Evolutionary conservation across 2,113 vertebrate species (phyloP), one percentile per base, ranked within the genome.

Genomic region (Callionymus lyra): DNA sequence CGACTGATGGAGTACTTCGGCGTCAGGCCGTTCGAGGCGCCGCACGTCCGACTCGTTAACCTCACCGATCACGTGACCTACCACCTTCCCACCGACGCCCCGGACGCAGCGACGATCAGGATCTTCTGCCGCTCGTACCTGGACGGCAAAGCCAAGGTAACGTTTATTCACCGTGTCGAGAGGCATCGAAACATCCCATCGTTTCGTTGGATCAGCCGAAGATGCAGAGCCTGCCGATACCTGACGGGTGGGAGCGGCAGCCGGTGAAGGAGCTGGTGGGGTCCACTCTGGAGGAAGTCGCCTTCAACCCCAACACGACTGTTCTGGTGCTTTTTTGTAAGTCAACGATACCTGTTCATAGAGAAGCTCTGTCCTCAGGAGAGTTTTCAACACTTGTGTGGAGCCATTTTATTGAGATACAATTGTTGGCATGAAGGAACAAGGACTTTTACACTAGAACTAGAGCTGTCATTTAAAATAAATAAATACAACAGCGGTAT

Each of bases 241-340:
- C 89, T 32, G 79, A 86, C 11, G 83, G 83, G 35, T 97, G 94
- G 94, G 88, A 98, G 58, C 56, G 82, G 47, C 54, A 61, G 21
- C 88, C 84, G 0, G 90, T 97, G 41, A 97, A 94, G 69, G 82
- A 89, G 49, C 86, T 97, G 1, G 90, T 93, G 21, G 92, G 89
- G 33, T 83, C 84, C 52, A 98, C 88, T 51, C 91, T 98, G 79
- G 85, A 95, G 35, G 55, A 56, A 6, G 80, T 95, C 0, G 82
- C 73, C 36, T 97, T 94, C 33, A 86, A 93, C 65, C 81, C 87
- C 41, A 75, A 88, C 48, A 86, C 50, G 54, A 89, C 86, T 0
- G 90, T 89, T 5, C 91, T 97, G 57, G 85, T 95, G 12, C 70
- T 93, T 67, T 91, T 98, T 72, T 97, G 91, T 94, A 81, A 62